Conservation (phyloP, 2,113 vertebrate species). For the Gulo gulo region DNA sequence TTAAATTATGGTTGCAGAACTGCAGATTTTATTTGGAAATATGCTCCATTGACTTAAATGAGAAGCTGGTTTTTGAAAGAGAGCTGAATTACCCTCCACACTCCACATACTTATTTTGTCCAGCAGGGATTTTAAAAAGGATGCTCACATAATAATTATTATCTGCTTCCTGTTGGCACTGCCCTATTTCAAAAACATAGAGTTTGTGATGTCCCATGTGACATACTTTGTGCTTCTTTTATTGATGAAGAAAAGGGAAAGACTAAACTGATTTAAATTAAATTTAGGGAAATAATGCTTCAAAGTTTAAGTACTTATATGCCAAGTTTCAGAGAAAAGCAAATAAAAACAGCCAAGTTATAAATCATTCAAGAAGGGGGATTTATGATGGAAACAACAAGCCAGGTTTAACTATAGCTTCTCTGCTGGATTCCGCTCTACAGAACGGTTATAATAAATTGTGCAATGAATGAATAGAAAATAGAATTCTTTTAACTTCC, state of each 20-base stretch:
- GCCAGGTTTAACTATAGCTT: conserved; percentile 54
- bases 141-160: conserved; percentile 39
- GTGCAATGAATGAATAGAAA: conserved; percentile 49
- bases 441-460: conserved; percentile 72
- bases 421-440: conserved; percentile 45
- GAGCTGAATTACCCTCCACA: background rate
- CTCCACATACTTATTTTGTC: conserved; percentile 15
- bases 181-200: conserved; percentile 28
- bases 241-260: background rate
- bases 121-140: background rate
- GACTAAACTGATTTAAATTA: conserved; percentile 43
- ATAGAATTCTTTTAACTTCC: conserved; percentile 69
- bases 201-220: conserved; percentile 15
- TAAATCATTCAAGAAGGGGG: conserved; percentile 56
- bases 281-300: conserved; percentile 30
- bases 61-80: background rate
- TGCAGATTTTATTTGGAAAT: conserved; percentile 4
- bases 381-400: conserved; percentile 64
- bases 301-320: conserved; percentile 17
- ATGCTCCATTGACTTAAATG: background rate
- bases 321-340: conserved; percentile 43
- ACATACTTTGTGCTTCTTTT: background rate
- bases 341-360: conserved; percentile 53
- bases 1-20: background rate
- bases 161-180: conserved; percentile 30